Evolutionary conservation across 2,113 vertebrate species (phyloP), one percentile per base, ranked within the genome.

Genomic region (Varanus komodoensis): DNA sequence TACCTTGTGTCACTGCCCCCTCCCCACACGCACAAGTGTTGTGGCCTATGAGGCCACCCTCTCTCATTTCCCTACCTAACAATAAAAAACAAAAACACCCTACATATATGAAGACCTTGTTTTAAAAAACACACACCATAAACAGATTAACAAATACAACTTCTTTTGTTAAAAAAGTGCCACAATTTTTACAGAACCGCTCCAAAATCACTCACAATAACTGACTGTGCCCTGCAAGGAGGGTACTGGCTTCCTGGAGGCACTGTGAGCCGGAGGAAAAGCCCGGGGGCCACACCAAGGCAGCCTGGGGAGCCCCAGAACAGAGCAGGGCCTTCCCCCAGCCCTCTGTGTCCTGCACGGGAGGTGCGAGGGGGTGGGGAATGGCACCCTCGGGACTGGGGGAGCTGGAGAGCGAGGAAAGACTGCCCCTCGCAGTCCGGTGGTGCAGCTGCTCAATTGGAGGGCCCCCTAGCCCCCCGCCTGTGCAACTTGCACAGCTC

Each of bases 111-210:
- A 81, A 94, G 85, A 94, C 95, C 77, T 91, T 61, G 11, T 82
- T 32, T 96, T 84, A 93, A 90, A 80, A 92, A 95, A 64, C 50
- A 17, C 52, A 68, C 9, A 67, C 52, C 61, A 85, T 34, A 95
- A 87, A 94, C 94, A 90, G 19, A 25, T 93, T 92, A 96, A 96
- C 94, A 95, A 94, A 95, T 84, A 95, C 92, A 95, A 96, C 67
- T 27, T 54, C 11, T 73, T 61, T 83, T 52, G 0, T 54, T 50
- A n/a, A 71, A 79, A 71, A 95, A 92, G 83, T 93, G 88, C 93
- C 92, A 95, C 93, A 93, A 93, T 92, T 87, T 93, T 96, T 93
- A 94, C 48, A 96, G 82, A 94, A 94, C 77, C 88, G 87, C 92
- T 91, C 89, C 73, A n/a, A 92, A 94, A 94, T 69, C 89, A 92